Evolutionary conservation across 2,797 vertebrate species (phyloP).

Genomic region (Streptopelia turtur): DNA sequence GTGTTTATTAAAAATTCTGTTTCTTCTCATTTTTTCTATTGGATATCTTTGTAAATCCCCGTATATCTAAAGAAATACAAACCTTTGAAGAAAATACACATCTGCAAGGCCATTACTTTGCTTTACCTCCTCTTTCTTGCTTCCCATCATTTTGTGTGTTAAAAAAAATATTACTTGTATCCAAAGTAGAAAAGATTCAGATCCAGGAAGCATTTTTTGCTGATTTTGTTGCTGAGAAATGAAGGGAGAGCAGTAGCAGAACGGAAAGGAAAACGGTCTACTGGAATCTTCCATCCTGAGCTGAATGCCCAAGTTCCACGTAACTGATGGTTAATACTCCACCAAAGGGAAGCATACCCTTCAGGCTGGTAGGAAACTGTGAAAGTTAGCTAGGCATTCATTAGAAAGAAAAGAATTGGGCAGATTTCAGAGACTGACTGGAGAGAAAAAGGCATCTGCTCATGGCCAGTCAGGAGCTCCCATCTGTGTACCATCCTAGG

Average conservation of each 20-base stretch:
- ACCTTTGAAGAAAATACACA: not conserved
- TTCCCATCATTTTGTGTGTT: not conserved
- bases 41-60: not conserved
- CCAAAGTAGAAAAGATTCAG: not conserved
- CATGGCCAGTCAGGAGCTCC: not conserved
- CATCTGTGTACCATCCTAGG: not conserved
- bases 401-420: not conserved
- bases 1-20: not conserved
- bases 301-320: not conserved
- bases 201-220: not conserved
- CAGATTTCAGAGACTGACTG: not conserved
- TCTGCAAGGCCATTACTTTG: not conserved
- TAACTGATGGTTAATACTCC: not conserved
- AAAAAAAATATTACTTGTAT: not conserved
- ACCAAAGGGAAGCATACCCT: not conserved
- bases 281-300: not conserved
- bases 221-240: not conserved
- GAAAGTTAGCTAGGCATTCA: not conserved
- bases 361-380: not conserved
- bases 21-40: not conserved
- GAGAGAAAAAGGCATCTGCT: not conserved
- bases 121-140: not conserved
- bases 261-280: not conserved
- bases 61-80: not conserved
- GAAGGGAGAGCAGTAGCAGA: not conserved